Percentiles rank a stretch among this genome's conserved stretches.
phyloP scores from a whole-genome alignment of 2,113 vertebrate species.

The Odocoileus hemionus region DNA sequence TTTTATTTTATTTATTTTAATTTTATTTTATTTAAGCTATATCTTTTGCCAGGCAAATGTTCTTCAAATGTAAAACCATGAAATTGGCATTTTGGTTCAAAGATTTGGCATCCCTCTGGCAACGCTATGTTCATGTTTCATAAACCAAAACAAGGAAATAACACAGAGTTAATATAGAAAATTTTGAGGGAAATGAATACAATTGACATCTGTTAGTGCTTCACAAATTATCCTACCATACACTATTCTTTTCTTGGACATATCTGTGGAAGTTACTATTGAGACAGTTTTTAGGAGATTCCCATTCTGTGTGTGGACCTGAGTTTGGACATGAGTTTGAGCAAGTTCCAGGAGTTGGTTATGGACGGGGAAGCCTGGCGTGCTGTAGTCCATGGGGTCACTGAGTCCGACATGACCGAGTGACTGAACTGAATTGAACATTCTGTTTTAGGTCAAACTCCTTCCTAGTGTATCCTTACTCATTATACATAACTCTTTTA shows the following conservation, averaged over 20 bases:
- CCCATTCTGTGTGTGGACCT: background rate
- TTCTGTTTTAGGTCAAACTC: background rate
- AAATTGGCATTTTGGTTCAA: background rate
- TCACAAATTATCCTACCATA: background rate
- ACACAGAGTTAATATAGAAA: background rate
- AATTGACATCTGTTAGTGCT: background rate
- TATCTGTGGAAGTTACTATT: background rate
- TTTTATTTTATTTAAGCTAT: background rate
- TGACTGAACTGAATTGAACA: background rate
- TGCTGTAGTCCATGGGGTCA: accelerated
- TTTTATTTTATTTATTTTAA: background rate
- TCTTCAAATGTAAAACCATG: background rate
- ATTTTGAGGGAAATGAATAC: background rate
- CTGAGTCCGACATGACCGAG: background rate
- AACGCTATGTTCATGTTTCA: background rate
- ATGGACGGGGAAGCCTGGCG: background rate
- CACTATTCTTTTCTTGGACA: background rate
- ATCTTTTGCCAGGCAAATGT: background rate
- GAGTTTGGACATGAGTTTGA: background rate
- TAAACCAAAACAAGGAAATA: background rate
- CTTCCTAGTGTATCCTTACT: background rate
- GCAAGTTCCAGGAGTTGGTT: accelerated
- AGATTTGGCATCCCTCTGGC: background rate
- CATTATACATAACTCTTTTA: background rate
- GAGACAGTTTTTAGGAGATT: background rate